These are phyloP conservation scores for Acronicta psi DNA, from an alignment of 2,888 invertebrate genomes.

Conservation along the genomic window DNA sequence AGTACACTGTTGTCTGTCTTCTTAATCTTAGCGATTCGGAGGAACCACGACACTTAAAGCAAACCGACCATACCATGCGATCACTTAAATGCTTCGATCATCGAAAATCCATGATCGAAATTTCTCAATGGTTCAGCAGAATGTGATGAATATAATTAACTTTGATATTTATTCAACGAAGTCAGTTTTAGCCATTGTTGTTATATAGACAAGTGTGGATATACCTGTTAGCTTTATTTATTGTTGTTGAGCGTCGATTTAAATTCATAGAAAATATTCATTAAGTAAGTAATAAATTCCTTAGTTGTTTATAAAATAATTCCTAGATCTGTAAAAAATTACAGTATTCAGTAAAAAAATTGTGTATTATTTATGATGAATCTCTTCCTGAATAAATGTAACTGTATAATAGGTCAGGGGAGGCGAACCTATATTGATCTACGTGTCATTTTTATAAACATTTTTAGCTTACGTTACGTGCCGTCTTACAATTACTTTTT, in stretches of 20 bases:
- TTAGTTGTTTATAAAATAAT: constrained; percentile 75
- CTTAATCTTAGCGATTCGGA: background rate
- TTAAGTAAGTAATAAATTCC: constrained; percentile 68
- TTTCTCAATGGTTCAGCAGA: constrained; percentile 35
- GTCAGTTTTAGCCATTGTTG: constrained; percentile 60
- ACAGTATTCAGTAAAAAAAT: constrained; percentile 80
- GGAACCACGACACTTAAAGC: constrained; percentile 22
- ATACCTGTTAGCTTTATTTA: constrained; percentile 63
- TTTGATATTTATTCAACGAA: constrained; percentile 47
- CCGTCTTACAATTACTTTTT: too few relatives aligned
- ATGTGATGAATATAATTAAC: constrained; percentile 57
- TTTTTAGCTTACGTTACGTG: too few relatives aligned
- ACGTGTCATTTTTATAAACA: too few relatives aligned
- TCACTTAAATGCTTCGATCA: constrained; percentile 2
- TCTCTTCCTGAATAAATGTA: too few relatives aligned
- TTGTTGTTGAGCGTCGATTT: constrained; percentile 58
- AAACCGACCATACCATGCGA: constrained; percentile 19
- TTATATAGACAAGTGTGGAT: constrained; percentile 34
- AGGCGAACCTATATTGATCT: too few relatives aligned
- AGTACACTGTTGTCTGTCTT: background rate
- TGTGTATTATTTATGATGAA: too few relatives aligned
- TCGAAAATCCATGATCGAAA: constrained; percentile 13
- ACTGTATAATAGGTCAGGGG: too few relatives aligned
- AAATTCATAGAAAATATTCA: constrained; percentile 57
- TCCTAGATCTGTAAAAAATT: constrained; percentile 86